A percentile compares a stretch with the other conserved stretches of the same genome.
Conservation (phyloP, 2,888 invertebrate genomes). For the Xestia xanthographa region DNA sequence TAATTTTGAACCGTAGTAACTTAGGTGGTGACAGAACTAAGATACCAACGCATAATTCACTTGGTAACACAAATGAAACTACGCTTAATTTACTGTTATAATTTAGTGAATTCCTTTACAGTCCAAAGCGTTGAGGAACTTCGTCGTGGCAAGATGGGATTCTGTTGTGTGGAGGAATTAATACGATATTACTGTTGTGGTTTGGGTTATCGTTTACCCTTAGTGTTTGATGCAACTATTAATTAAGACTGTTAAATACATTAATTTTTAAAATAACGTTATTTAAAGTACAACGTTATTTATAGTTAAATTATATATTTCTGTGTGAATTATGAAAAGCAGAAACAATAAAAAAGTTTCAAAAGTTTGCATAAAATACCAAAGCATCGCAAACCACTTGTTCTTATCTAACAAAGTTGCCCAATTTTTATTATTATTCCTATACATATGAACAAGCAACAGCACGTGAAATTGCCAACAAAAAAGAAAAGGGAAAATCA, state of each 20-base stretch:
- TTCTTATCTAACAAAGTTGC: slow-evolving; percentile 68
- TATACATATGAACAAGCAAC: slow-evolving; percentile 83
- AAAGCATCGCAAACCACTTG: slow-evolving; percentile 36
- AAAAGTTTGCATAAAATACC: slow-evolving; percentile 14
- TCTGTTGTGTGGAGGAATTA: slow-evolving; percentile 58
- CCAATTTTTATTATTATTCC: slow-evolving; percentile 73
- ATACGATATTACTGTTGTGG: slow-evolving; percentile 45
- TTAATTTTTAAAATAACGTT: background rate
- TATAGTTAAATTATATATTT: too few species aligned
- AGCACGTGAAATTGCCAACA: slow-evolving; percentile 87
- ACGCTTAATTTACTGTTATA: slow-evolving; percentile 90
- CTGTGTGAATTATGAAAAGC: background rate
- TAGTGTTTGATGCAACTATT: slow-evolving; percentile 6
- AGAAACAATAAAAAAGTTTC: slow-evolving; percentile 1
- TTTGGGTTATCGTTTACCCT: background rate
- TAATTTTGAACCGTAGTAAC: slow-evolving; percentile 91
- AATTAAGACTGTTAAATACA: background rate
- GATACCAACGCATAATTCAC: slow-evolving; percentile 90
- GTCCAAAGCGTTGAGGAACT: slow-evolving; percentile 73
- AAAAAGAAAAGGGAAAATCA: slow-evolving; percentile 84
- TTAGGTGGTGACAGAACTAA: slow-evolving; percentile 90
- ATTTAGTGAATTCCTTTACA: slow-evolving; percentile 89
- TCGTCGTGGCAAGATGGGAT: slow-evolving; percentile 67
- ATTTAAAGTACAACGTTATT: background rate
- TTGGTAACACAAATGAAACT: slow-evolving; percentile 90